Evolutionary conservation across 2,113 vertebrate species (phyloP), one percentile per base, ranked within the genome.

Genomic region (Hydrochoerus hydrochaeris): DNA sequence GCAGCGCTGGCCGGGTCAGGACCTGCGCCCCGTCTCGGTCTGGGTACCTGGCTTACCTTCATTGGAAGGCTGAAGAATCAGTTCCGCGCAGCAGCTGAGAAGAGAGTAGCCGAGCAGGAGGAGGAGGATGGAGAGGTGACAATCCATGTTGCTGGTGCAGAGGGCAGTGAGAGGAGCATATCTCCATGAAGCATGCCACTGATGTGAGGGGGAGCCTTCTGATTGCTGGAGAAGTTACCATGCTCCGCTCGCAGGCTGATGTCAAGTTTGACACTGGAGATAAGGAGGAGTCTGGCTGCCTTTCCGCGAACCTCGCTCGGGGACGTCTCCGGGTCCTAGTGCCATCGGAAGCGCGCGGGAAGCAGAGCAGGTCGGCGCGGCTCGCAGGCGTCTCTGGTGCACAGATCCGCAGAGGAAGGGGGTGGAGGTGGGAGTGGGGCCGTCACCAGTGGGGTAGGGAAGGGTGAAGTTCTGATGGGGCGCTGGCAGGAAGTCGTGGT

Each of bases 141-240:
- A 99, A 98, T 99, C 99, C 99, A 99, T 99, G 99, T 99, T 99
- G 99, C 99, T 98, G 98, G 98, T 98, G 99, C 99, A 99, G 98
- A 98, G 98, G 98, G 98, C 98, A 99, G 98, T 95, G 98, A 98
- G 98, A 99, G 99, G 99, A 98, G 98, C 99, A 99, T 99, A 99
- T 99, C 99, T 99, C 99, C 99, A 98, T 98, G 98, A 98, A 99
- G 99, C 99, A 98, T 98, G 98, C 99, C 99, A 99, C 99, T 99
- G 99, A 98, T 99, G 98, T 99, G 99, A 98, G 98, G 97, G 96
- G 69, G 97, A 97, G 98, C 94, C 98, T 99, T 97, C 97, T 97
- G 98, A 96, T 89, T 78, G 98, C 98, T 87, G 98, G 96, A 98
- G 98, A 98, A 98, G 98, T 99, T 98, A 98, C 99, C 98, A 99